These are phyloP conservation scores for Cyclophora albipunctata DNA, from an alignment of 2,888 invertebrate species.

Conservation along the genomic window DNA sequence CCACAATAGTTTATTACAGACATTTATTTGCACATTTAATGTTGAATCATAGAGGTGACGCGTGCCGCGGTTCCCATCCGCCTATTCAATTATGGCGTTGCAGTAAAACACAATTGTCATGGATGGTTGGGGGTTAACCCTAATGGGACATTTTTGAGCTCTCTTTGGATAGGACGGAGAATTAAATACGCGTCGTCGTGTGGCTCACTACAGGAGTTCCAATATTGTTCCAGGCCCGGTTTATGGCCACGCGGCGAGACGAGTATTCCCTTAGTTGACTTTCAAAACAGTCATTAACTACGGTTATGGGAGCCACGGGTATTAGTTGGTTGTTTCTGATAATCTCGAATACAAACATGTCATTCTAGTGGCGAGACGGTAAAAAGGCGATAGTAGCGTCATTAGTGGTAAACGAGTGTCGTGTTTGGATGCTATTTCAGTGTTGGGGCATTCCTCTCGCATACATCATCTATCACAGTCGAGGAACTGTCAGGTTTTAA, in stretches of 20 bases:
- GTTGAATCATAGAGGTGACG: slow-evolving; percentile 41
- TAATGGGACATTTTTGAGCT: slow-evolving; percentile 64
- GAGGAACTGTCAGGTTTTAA: slow-evolving; percentile 56
- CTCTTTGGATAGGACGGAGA: slow-evolving; percentile 53
- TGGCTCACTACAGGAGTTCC: slow-evolving; percentile 64
- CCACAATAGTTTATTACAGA: slow-evolving; percentile 55
- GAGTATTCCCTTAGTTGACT: slow-evolving; percentile 36
- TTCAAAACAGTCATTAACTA: slow-evolving; percentile 46
- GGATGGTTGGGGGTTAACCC: slow-evolving; percentile 57
- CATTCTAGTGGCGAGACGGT: slow-evolving; percentile 30
- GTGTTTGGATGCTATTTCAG: slow-evolving; percentile 45
- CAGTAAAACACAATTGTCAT: slow-evolving; percentile 59
- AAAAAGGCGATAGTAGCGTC: slow-evolving; percentile 39
- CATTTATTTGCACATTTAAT: slow-evolving; percentile 58
- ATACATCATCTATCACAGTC: slow-evolving; percentile 57
- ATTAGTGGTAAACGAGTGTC: slow-evolving; percentile 48
- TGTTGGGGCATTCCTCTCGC: slow-evolving; percentile 45
- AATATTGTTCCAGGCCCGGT: slow-evolving; percentile 47
- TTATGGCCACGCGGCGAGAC: slow-evolving; percentile 40
- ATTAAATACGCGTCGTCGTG: slow-evolving; percentile 64
- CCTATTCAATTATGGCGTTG: slow-evolving; percentile 65
- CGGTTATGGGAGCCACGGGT: slow-evolving; percentile 34
- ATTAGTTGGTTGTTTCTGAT: no score
- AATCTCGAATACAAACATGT: slow-evolving; percentile 31
- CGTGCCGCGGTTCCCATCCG: slow-evolving; percentile 60